These are phyloP conservation scores for Clostera curtula DNA, from an alignment of 2,888 invertebrate species.

Conservation along the genomic window DNA sequence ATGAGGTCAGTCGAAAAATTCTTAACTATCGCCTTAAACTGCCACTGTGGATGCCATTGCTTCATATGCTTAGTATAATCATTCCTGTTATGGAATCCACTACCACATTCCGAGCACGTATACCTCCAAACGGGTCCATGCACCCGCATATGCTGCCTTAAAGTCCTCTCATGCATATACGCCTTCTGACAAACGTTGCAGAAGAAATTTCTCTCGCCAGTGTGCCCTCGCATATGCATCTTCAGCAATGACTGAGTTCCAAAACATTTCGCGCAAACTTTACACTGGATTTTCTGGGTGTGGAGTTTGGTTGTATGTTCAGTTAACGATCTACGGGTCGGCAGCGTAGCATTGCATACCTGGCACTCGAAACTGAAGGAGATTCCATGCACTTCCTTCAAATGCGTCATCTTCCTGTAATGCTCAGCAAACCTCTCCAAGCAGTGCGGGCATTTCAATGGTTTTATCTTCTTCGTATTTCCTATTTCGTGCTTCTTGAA, in stretches of 20 bases:
- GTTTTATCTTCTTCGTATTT: slow-evolving; percentile 51
- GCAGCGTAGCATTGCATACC: slow-evolving; percentile 45
- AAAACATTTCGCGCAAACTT: slow-evolving; percentile 58
- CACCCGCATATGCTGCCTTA: slow-evolving; percentile 57
- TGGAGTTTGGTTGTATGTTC: slow-evolving; percentile 61
- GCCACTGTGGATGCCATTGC: slow-evolving; percentile 61
- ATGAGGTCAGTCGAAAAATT: slow-evolving; percentile 35
- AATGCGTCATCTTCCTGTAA: slow-evolving; percentile 61
- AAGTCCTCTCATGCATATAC: slow-evolving; percentile 59
- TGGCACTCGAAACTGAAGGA: slow-evolving; percentile 56
- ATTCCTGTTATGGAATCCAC: slow-evolving; percentile 48
- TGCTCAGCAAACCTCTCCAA: slow-evolving; percentile 61
- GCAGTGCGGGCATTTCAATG: slow-evolving; percentile 61
- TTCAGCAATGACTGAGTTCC: slow-evolving; percentile 53
- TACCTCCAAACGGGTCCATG: slow-evolving; percentile 54
- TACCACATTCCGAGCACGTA: slow-evolving; percentile 52
- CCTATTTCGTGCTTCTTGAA: slow-evolving; percentile 55
- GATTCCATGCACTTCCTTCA: slow-evolving; percentile 57
- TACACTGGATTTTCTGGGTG: slow-evolving; percentile 57
- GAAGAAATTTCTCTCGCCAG: slow-evolving; percentile 57
- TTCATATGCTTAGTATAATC: slow-evolving; percentile 59
- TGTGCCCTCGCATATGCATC: slow-evolving; percentile 57
- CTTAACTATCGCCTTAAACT: slow-evolving; percentile 45
- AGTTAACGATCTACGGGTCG: slow-evolving; percentile 53
- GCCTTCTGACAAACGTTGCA: slow-evolving; percentile 56